Evolutionary conservation across 2,888 invertebrate genomes (phyloP), one percentile per base, ranked within the genome.

Genomic region (Lycocerus yunnanus): DNA sequence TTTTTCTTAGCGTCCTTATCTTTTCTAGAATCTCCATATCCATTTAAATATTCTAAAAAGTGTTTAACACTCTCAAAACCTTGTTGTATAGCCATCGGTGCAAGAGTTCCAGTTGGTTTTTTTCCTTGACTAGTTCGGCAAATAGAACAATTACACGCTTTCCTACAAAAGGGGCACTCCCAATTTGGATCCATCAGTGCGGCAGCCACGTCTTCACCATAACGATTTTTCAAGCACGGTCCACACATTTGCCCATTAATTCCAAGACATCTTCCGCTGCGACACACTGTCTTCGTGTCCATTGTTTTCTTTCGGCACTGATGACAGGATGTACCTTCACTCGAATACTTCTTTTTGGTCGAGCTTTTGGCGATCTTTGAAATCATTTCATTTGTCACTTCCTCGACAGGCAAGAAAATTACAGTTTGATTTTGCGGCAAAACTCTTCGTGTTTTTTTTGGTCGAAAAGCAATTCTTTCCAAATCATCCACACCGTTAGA

Each of bases 261-360:
- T 9, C 91, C 91, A 21, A 86, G 76, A 81, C 91, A 91, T 15
- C 84, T 80, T 14, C 85, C 86, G 15, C 88, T 89, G 63, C 90
- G 83, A 77, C 91, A 91, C 58, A 89, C 86, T 0, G 91, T 91
- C 81, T 91, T 91, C 66, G 88, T 88, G 81, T 91, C 91, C 27
- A 85, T 74, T 0, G 91, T 91, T 81, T 91, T 91, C 81, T 91
- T 91, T 43, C 91, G 85, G 81, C 91, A 91, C 78, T 91, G 91
- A 80, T 91, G 91, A 78, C 91, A 91, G 60, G 88, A 86, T 0
- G 89, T 88, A 1, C 91, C 89, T 66, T 80, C 80, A 27, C 67
- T 14, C 1, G 65, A 65, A 75, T 87, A 86, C 1, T 66, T 71
- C 76, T 87, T 87, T 0, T 72, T 61, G 3, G 79, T 75, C 58